A percentile compares a stretch with the other conserved stretches of the same genome.
Conservation (phyloP, 2,888 invertebrate species). For the Tiphia femorata region DNA sequence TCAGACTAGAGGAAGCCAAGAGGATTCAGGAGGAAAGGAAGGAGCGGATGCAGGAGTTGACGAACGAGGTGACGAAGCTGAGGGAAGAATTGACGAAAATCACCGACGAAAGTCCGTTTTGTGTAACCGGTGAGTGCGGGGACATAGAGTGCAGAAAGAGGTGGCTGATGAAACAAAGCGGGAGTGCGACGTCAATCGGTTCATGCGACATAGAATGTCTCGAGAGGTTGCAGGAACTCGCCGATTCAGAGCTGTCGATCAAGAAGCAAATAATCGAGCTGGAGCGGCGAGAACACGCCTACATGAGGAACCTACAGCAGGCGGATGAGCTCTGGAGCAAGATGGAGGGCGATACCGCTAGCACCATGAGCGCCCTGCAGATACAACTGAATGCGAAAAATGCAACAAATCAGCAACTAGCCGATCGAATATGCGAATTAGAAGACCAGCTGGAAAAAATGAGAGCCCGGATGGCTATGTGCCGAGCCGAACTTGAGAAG, state of each 20-base stretch:
- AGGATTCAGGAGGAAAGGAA: slow-evolving; percentile 44
- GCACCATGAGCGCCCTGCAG: slow-evolving; percentile 68
- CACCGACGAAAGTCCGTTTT: slow-evolving; percentile 20
- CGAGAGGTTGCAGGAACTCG: slow-evolving; percentile 70
- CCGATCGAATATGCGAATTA: slow-evolving; percentile 70
- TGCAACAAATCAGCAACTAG: slow-evolving; percentile 71
- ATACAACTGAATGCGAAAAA: slow-evolving; percentile 72
- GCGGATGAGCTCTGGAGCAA: slow-evolving; percentile 81
- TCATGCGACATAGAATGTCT: slow-evolving; percentile 67
- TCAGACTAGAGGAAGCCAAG: slow-evolving; percentile 49
- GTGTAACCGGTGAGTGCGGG: slow-evolving; percentile 47
- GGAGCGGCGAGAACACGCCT: slow-evolving; percentile 76
- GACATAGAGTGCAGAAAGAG: slow-evolving; percentile 42
- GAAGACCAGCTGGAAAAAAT: slow-evolving; percentile 72
- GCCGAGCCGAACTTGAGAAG: slow-evolving; percentile 70
- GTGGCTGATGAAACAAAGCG: slow-evolving; percentile 18
- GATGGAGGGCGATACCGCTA: slow-evolving; percentile 65
- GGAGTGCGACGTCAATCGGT: slow-evolving; percentile 54
- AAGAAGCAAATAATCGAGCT: slow-evolving; percentile 75
- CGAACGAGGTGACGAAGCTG: slow-evolving; percentile 40
- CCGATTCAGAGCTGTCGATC: slow-evolving; percentile 73
- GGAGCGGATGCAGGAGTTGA: slow-evolving; percentile 41
- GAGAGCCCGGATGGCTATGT: slow-evolving; percentile 71
- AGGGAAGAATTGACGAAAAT: slow-evolving; percentile 14
- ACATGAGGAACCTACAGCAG: slow-evolving; percentile 79